These are phyloP conservation scores for Fulica atra DNA, from an alignment of 2,113 vertebrate species.

Conservation along the genomic window DNA sequence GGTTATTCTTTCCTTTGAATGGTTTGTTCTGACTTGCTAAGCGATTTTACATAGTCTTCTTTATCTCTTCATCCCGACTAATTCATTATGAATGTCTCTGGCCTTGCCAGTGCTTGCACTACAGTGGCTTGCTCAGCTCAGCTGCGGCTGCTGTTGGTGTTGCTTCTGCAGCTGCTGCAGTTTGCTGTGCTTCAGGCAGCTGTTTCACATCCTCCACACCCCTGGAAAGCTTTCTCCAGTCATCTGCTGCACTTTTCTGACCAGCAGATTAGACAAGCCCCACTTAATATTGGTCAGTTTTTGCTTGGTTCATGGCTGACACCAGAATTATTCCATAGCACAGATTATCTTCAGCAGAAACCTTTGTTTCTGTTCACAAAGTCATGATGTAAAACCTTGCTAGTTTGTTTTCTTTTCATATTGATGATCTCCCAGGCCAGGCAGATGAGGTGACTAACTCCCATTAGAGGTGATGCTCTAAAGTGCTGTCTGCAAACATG, in stretches of 20 bases:
- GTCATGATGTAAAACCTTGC: not conserved
- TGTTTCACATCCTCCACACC: not conserved
- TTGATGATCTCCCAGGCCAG: not conserved
- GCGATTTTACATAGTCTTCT: not conserved
- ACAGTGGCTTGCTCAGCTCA: not conserved
- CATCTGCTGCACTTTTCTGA: not conserved
- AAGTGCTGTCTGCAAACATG: not conserved
- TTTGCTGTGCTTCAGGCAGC: not conserved
- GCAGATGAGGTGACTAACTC: not conserved
- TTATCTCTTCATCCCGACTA: not conserved
- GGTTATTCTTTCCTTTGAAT: not conserved
- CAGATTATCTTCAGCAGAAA: not conserved
- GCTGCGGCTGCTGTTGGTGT: not conserved
- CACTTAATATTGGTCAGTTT: not conserved
- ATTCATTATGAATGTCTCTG: not conserved
- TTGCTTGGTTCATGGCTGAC: not conserved
- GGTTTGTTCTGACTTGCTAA: not conserved
- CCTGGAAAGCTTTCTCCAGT: not conserved
- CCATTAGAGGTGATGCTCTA: not conserved
- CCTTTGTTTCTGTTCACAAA: not conserved
- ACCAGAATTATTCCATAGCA: not conserved
- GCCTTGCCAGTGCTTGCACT: not conserved
- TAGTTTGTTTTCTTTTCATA: not conserved
- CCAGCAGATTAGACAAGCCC: not conserved
- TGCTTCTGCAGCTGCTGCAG: not conserved